phyloP scores from a whole-genome alignment of 2,797 vertebrate genomes.

The Ctenopoma kingsleyae region DNA sequence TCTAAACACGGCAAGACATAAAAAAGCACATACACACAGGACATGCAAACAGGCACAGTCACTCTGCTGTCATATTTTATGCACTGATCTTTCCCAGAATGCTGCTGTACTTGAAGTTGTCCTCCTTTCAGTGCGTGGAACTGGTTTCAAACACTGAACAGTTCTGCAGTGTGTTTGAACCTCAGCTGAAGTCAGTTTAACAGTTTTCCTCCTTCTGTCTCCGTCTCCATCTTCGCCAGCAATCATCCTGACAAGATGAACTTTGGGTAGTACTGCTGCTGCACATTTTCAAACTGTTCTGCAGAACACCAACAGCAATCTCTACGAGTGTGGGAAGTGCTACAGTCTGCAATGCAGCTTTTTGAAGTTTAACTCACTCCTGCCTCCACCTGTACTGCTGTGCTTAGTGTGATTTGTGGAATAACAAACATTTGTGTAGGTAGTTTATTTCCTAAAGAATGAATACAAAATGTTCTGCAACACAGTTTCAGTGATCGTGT shows the following conservation, averaged over 20 bases:
- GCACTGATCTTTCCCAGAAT: slow-evolving; percentile 13
- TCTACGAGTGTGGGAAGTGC: neutral
- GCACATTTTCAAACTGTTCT: slow-evolving; percentile 38
- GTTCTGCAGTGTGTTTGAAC: slow-evolving; percentile 55
- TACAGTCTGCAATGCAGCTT: slow-evolving; percentile 14
- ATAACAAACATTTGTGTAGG: slow-evolving; percentile 1
- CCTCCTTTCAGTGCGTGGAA: slow-evolving; percentile 9
- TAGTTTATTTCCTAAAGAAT: neutral
- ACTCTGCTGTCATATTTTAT: neutral
- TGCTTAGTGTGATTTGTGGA: slow-evolving; percentile 4
- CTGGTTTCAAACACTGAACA: slow-evolving; percentile 17
- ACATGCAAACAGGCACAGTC: slow-evolving; percentile 7
- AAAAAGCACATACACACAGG: neutral
- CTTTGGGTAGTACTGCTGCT: slow-evolving; percentile 9
- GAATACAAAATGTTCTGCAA: neutral
- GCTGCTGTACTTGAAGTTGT: slow-evolving; percentile 23
- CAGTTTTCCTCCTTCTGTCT: slow-evolving; percentile 27
- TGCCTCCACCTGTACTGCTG: neutral
- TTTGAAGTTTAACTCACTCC: slow-evolving; percentile 8
- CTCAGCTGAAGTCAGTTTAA: slow-evolving; percentile 25
- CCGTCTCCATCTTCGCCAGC: slow-evolving; percentile 24
- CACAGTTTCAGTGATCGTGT: neutral
- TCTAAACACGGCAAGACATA: slow-evolving; percentile 2
- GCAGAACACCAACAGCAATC: slow-evolving; percentile 16
- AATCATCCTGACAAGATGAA: slow-evolving; percentile 38